These are phyloP conservation scores for Crypturellus undulatus DNA, from an alignment of 2,113 vertebrate species.

Conservation along the genomic window DNA sequence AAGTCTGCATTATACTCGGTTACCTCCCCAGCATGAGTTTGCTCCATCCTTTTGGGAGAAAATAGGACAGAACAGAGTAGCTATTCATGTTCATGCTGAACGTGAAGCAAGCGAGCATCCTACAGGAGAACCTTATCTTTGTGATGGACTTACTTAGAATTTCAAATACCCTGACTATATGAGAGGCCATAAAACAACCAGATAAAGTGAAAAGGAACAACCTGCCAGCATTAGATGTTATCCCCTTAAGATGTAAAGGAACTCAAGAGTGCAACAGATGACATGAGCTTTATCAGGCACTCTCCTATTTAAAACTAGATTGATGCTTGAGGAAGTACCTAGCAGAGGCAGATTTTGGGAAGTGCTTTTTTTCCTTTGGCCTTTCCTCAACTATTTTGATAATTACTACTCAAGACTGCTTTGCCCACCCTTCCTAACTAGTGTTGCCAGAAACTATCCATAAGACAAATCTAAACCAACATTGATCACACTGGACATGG, in stretches of 20 bases:
- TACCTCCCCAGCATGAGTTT: neutral
- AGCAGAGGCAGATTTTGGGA: constrained; percentile 46
- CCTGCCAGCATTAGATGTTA: neutral
- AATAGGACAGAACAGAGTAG: neutral
- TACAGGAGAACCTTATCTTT: neutral
- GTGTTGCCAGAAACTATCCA: constrained; percentile 23
- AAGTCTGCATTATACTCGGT: neutral
- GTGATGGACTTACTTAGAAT: accelerated
- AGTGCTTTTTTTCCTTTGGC: neutral
- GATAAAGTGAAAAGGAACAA: neutral
- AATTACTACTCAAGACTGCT: neutral
- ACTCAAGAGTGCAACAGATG: neutral
- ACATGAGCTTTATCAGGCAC: neutral
- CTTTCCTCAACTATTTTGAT: constrained; percentile 30
- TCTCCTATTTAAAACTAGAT: neutral
- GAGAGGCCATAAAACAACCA: neutral
- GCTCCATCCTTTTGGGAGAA: neutral
- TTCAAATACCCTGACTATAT: neutral
- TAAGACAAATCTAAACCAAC: constrained; percentile 1
- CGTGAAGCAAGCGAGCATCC: neutral
- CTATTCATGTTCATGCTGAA: neutral
- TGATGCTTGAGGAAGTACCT: neutral
- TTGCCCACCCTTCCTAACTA: constrained; percentile 42
- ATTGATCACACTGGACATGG: constrained; percentile 5
- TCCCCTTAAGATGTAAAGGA: neutral